Evolutionary conservation across 2,888 invertebrate genomes (phyloP), one percentile per base, ranked within the genome.

Genomic region (Melieria picta): DNA sequence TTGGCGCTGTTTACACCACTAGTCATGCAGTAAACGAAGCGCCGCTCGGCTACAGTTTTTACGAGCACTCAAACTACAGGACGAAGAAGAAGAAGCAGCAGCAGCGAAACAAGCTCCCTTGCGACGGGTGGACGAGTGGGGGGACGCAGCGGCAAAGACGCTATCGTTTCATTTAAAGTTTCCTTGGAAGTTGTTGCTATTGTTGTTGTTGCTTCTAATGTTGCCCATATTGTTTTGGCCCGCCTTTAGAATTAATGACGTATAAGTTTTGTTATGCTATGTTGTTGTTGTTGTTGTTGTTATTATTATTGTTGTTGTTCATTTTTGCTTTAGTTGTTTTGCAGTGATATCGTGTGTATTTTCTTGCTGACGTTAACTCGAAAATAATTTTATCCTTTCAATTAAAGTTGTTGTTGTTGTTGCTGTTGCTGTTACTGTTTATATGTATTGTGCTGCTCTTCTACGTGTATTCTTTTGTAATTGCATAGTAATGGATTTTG

Each of bases 371-470:
- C 82, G 81, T 79, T 79, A 77, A 79, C 81, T 79, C 77, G 77
- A 82, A 82, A 78, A 78, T 83, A 81, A 82, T 82, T 81, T 79
- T 77, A 79, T 79, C 77, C 77, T 82, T 82, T 80, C 81, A 83
- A 81, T 82, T 82, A 80, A 82, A 80, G 79, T 83, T 80, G 80
- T 74, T 77, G 47, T 30, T 30, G 30, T 30, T 30, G 30, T 30
- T 30, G 16, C 2, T 16, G 30, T 30, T 30, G 30, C 3, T 30
- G 30, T 30, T 30, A 30, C 30, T 30, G 30, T 30, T 30, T 30
- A 1, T 30, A 30, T 30, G 30, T 3, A 30, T 30, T 13, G 7
- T 13, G 10, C 47, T 62, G 13, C 7, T 62, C n/a, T 62, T 7
- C 62, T 62, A 11, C 16, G 7, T 30, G n/a, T 13, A 16, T 47